Conservation (phyloP, 2,113 vertebrate genomes). For the Antennarius striatus region DNA sequence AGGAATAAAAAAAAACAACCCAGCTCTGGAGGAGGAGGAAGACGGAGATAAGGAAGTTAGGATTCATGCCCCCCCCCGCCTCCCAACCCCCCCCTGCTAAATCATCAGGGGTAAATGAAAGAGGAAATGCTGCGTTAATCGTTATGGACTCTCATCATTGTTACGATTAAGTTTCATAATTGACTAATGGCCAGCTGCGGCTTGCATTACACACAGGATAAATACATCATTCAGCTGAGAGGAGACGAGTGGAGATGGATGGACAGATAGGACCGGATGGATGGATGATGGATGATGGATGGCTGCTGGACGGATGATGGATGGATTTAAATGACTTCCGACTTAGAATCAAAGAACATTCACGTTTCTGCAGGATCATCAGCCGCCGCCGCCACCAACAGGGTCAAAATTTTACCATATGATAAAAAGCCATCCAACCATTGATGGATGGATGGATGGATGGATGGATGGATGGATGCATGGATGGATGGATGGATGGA, state of each 20-base stretch:
- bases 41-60: conserved; percentile 73
- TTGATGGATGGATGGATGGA: neutral
- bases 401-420: too few relatives aligned
- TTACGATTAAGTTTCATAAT: conserved; percentile 82
- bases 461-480: neutral
- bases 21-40: neutral
- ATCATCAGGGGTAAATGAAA: conserved; percentile 78
- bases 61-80: conserved; percentile 52
- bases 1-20: conserved; percentile 1
- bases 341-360: neutral
- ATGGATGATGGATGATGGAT: neutral
- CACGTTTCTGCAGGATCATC: too few relatives aligned
- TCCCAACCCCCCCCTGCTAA: conserved; percentile 47
- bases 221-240: conserved; percentile 77
- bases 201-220: conserved; percentile 75
- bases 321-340: neutral
- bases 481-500: neutral
- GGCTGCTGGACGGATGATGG: neutral
- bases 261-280: neutral
- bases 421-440: too few relatives aligned
- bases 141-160: conserved; percentile 79
- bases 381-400: too few relatives aligned
- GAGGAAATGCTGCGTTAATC: conserved; percentile 80
- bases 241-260: conserved; percentile 68
- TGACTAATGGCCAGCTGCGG: conserved; percentile 80